Evolutionary conservation across 23 tunicate species (phyloP), one percentile per base, ranked within the genome.

Genomic region (Pegea sp.): DNA sequence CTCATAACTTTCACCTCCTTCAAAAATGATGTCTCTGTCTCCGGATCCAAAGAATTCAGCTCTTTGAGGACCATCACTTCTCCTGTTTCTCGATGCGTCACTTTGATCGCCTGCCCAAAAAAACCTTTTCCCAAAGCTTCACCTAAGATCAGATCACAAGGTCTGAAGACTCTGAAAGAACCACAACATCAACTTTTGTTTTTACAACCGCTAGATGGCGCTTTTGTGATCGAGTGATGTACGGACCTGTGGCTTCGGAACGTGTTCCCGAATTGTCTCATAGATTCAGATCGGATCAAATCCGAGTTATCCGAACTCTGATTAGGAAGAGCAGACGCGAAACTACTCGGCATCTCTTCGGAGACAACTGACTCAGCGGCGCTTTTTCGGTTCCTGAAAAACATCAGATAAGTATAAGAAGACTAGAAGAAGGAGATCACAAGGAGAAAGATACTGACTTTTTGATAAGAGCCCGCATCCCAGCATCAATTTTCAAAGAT

Each of bases 1-100:
- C 90, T 44, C 90, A 88, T 52, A 5, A 88, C 97, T 65, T 88
- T 88, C 21, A 88, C 97, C 58, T 79, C 93, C 65, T 79, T 70
- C 18, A 79, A 34, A 44, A 69, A 79, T 11, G 93, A 66, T 28
- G 76, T 77, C 28, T 79, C 97, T n/a, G 56, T 66, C 2, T 59
- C 61, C 22, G 62, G 71, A 25, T 69, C 80, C 16, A 70, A 56
- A 5, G 81, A 66, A 28, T 88, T 70, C 26, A 88, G 78, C 6
- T 33, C 59, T 48, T 88, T 88, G 20, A 88, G 48, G 34, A 88
- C 97, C 97, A 88, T 88, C 30, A 88, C 80, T 70, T 88, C 97
- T 3, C 87, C 77, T 0, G 97, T 76, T 30, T 88, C 97, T 7
- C 90, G 61, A 30, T 76, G 97, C n/a, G 97, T 88, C 8, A 76